Conservation (phyloP, 2,797 vertebrate genomes). For the Coluber constrictor region DNA sequence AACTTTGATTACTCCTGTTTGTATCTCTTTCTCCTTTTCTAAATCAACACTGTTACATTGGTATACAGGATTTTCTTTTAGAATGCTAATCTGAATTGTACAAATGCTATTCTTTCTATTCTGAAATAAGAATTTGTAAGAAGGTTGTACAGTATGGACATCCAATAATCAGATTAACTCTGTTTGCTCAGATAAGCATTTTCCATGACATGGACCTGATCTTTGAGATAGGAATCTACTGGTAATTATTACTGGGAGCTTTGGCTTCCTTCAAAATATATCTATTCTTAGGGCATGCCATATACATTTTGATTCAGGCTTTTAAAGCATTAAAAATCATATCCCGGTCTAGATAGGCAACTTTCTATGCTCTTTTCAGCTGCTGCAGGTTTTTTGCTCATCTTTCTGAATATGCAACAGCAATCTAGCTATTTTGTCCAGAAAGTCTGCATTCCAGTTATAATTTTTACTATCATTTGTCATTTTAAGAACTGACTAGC, state of each 20-base stretch:
- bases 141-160: background rate
- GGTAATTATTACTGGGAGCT: background rate
- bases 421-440: background rate
- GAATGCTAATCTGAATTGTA: background rate
- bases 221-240: background rate
- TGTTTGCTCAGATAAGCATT: background rate
- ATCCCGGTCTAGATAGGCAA: background rate
- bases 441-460: background rate
- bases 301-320: background rate
- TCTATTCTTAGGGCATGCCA: background rate
- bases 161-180: background rate
- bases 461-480: background rate
- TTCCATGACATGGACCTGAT: background rate
- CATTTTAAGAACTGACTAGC: background rate
- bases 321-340: background rate
- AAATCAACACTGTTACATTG: background rate
- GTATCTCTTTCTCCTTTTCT: background rate
- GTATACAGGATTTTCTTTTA: background rate
- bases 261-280: background rate
- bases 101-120: background rate
- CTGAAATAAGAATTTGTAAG: background rate
- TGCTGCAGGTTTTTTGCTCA: background rate
- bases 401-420: background rate
- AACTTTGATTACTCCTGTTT: background rate
- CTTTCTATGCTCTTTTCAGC: background rate